Evolutionary conservation across 2,888 invertebrate species (phyloP).

Genomic region (Lasioglossum lativentre): DNA sequence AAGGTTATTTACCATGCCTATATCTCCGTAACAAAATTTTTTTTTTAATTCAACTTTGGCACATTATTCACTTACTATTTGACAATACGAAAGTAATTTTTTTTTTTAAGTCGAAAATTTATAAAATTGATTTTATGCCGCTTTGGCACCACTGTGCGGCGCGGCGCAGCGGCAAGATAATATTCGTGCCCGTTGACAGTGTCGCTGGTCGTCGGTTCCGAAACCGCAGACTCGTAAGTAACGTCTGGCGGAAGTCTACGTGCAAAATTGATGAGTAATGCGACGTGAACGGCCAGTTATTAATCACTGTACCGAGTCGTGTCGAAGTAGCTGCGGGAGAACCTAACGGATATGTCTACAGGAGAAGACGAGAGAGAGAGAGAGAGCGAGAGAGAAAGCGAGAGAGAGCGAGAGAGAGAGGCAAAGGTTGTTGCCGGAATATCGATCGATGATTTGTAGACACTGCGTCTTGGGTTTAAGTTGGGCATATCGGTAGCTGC

Average conservation of each 20-base stretch:
- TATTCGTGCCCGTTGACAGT: conserved; percentile 38
- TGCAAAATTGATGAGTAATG: conserved; percentile 76
- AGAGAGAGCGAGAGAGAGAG: not conserved
- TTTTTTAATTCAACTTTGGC: too few relatives aligned
- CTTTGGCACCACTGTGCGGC: too few relatives aligned
- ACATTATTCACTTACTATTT: too few relatives aligned
- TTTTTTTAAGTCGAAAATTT: too few relatives aligned
- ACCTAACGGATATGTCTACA: conserved; percentile 51
- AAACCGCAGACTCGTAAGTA: conserved; percentile 77
- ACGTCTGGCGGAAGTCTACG: conserved; percentile 75
- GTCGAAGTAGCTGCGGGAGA: conserved; percentile 59
- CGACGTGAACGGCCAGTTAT: conserved; percentile 75
- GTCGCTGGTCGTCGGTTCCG: conserved; percentile 60
- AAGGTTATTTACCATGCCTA: too few relatives aligned
- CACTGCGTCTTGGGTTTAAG: conserved; percentile 25
- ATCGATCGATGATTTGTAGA: conserved; percentile 59
- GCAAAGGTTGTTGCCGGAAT: conserved; percentile 44
- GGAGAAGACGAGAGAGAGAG: not conserved
- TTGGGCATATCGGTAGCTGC: conserved; percentile 6
- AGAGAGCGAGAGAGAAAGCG: not conserved
- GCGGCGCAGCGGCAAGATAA: too few relatives aligned
- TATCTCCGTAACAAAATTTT: too few relatives aligned
- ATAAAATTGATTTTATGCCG: too few relatives aligned
- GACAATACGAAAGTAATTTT: too few relatives aligned
- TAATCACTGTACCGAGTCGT: conserved; percentile 69